Evolutionary conservation across 1,140 invertebrate species (phyloP).

Genomic region (Pemphigus obesinymphae): DNA sequence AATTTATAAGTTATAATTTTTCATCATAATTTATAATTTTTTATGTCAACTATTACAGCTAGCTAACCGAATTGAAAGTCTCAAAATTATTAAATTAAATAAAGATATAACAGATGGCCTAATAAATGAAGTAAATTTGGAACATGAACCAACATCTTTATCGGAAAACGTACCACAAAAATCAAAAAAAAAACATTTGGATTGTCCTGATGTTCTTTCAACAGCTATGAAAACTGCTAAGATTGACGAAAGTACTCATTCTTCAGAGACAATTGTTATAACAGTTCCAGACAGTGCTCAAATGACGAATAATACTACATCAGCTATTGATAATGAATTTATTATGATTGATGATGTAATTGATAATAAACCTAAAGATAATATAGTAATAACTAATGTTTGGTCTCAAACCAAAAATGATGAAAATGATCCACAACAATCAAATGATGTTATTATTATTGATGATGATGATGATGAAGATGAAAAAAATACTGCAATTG

Average conservation of each 20-base stretch:
- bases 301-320: background rate
- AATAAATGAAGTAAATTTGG: background rate
- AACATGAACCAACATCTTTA: background rate
- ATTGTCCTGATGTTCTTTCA: background rate
- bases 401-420: background rate
- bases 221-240: background rate
- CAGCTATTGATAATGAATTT: background rate
- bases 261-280: slow-evolving; percentile 15
- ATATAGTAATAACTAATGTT: background rate
- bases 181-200: background rate
- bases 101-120: background rate
- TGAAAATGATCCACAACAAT: background rate
- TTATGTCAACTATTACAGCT: background rate
- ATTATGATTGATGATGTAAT: slow-evolving; percentile 7
- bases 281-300: background rate
- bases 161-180: background rate
- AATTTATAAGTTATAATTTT: background rate
- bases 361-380: too few relatives aligned
- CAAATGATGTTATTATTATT: background rate
- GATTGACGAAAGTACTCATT: background rate
- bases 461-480: background rate
- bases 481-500: background rate
- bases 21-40: background rate
- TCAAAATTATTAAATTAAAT: background rate
- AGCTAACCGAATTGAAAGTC: background rate